These are phyloP conservation scores for Parauchenoglanis ngamensis DNA, from an alignment of 2,797 vertebrate genomes.

Conservation along the genomic window DNA sequence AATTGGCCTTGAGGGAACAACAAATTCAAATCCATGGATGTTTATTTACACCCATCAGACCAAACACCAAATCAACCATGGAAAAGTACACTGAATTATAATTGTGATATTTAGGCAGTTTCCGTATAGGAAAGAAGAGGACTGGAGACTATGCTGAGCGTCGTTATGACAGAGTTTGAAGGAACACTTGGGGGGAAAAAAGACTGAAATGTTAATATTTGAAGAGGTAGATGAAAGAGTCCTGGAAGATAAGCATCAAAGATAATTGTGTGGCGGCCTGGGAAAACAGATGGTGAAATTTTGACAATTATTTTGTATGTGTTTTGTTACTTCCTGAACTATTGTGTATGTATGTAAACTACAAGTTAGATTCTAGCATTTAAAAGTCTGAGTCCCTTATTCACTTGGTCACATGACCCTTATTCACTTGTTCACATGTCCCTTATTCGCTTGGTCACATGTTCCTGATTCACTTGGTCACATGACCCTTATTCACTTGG, in stretches of 20 bases:
- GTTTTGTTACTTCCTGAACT: neutral
- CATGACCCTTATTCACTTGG: too few relatives aligned
- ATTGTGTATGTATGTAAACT: neutral
- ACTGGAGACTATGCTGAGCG: slow-evolving; percentile 10
- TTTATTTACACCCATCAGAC: neutral
- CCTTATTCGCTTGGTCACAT: too few relatives aligned
- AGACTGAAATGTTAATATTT: neutral
- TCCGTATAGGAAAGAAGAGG: neutral
- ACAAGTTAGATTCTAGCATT: neutral
- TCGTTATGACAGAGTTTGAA: neutral
- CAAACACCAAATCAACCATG: neutral
- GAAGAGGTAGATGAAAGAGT: neutral
- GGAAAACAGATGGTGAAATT: neutral
- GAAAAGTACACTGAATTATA: slow-evolving; percentile 23
- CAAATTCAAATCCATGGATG: slow-evolving; percentile 10
- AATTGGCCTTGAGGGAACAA: neutral
- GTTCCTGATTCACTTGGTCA: too few relatives aligned
- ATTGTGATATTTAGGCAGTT: slow-evolving; percentile 24
- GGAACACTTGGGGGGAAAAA: too few relatives aligned
- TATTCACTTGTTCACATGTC: too few relatives aligned
- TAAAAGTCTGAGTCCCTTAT: neutral
- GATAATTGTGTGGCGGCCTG: neutral
- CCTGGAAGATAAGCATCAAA: neutral
- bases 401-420: too few relatives aligned
- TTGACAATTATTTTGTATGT: neutral